Evolutionary conservation across 2,113 vertebrate genomes (phyloP).

Genomic region (Archilochus colubris): DNA sequence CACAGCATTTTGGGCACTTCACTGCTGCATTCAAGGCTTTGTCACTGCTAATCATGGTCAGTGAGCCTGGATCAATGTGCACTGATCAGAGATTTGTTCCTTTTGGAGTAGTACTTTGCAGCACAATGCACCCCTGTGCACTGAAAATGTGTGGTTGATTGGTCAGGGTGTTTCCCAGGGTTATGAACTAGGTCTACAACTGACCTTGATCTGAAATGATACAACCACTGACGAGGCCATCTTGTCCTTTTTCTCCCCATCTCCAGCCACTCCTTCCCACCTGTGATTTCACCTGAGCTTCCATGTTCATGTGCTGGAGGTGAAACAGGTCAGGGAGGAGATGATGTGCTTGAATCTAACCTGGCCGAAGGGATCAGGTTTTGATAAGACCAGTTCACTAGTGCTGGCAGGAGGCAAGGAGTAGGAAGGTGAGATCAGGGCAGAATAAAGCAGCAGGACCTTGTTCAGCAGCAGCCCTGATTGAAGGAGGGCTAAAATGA

Average conservation of each 20-base stretch:
- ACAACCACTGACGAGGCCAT: neutral
- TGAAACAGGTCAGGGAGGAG: accelerated
- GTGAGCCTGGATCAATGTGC: neutral
- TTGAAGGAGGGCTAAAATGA: neutral
- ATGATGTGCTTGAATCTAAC: neutral
- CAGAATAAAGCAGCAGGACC: neutral
- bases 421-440: neutral
- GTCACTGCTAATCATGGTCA: neutral
- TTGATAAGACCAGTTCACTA: neutral
- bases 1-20: neutral
- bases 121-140: neutral
- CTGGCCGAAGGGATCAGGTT: neutral
- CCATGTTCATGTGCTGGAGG: neutral
- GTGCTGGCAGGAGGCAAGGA: neutral
- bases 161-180: neutral
- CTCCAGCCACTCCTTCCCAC: neutral
- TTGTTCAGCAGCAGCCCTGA: neutral
- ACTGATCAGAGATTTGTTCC: neutral
- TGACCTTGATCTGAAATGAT: neutral
- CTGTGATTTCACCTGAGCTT: neutral
- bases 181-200: neutral
- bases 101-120: neutral
- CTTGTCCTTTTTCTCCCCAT: neutral
- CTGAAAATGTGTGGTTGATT: neutral
- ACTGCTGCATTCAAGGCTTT: neutral